A percentile compares a stretch with the other conserved stretches of the same genome.
Evolutionary conservation across 64 coral and sea anemone genomes (phyloP).

Genomic region (Stylophora pistillata): DNA sequence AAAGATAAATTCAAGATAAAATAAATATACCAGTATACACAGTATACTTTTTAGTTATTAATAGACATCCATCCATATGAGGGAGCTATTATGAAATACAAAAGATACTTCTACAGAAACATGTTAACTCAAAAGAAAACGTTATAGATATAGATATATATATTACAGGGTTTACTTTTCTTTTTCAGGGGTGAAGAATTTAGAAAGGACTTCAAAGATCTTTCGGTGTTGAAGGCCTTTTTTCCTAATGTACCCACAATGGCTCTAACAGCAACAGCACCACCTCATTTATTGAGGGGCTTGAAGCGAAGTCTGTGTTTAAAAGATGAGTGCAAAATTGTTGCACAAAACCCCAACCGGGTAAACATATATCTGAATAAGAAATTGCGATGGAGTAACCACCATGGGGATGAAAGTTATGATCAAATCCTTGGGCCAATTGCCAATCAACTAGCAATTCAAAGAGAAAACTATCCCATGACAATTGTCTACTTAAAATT

Average conservation of each 20-base stretch:
- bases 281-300: conserved; percentile 41
- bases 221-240: conserved; percentile 59
- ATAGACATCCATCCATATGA: no score
- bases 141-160: no score
- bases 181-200: no score
- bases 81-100: no score
- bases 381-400: conserved; percentile 30
- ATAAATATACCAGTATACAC: no score
- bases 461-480: no score
- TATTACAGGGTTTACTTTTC: no score
- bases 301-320: conserved; percentile 41
- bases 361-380: conserved; percentile 52
- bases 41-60: no score
- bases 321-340: conserved; percentile 52
- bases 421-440: conserved; percentile 33
- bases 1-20: no score
- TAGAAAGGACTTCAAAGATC: conserved; percentile 69
- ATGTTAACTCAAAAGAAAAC: no score
- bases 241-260: conserved; percentile 50
- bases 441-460: conserved; percentile 24
- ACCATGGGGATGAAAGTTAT: conserved; percentile 37
- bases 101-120: no score
- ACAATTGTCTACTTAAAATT: no score
- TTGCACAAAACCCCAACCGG: conserved; percentile 50
- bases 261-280: conserved; percentile 66